phyloP scores from a whole-genome alignment of 2,888 invertebrate genomes.

The Aphodius granarius region DNA sequence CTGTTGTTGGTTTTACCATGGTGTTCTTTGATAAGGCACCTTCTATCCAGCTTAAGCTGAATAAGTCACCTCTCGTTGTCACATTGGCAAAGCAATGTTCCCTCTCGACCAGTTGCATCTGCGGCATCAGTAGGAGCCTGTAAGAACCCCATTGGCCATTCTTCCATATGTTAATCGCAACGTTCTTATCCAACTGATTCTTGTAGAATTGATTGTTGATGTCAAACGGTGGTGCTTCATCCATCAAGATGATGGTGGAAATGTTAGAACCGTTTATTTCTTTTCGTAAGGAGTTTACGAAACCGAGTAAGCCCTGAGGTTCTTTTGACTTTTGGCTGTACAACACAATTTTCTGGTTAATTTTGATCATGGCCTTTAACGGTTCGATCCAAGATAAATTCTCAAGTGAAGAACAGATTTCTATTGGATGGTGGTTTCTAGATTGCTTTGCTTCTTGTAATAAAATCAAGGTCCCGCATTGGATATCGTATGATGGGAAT shows the following conservation, averaged over 20 bases:
- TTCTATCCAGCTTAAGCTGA: constrained; percentile 81
- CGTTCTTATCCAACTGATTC: constrained; percentile 67
- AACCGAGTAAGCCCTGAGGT: constrained; percentile 82
- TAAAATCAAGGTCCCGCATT: not conserved
- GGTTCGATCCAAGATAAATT: constrained; percentile 3
- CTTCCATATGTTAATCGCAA: constrained; percentile 78
- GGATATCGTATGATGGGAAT: constrained; percentile 4
- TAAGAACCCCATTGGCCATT: constrained; percentile 67
- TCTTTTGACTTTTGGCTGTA: constrained; percentile 64
- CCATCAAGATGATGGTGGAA: constrained; percentile 62
- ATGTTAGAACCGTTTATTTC: constrained; percentile 61
- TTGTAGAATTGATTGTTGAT: constrained; percentile 65
- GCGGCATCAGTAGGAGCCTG: constrained; percentile 73
- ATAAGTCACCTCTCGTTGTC: constrained; percentile 80
- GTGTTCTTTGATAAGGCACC: constrained; percentile 49
- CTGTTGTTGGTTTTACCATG: not conserved
- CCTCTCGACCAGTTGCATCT: constrained; percentile 53
- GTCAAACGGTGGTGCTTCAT: constrained; percentile 65
- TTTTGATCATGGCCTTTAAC: constrained; percentile 33
- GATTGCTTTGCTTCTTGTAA: not conserved
- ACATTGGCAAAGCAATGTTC: constrained; percentile 80
- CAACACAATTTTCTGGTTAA: constrained; percentile 58
- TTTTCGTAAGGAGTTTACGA: constrained; percentile 81
- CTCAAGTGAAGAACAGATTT: not conserved
- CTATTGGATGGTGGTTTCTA: not conserved